phyloP scores from a whole-genome alignment of 2,888 invertebrate species.

The Rotaria magnacalcarata region DNA sequence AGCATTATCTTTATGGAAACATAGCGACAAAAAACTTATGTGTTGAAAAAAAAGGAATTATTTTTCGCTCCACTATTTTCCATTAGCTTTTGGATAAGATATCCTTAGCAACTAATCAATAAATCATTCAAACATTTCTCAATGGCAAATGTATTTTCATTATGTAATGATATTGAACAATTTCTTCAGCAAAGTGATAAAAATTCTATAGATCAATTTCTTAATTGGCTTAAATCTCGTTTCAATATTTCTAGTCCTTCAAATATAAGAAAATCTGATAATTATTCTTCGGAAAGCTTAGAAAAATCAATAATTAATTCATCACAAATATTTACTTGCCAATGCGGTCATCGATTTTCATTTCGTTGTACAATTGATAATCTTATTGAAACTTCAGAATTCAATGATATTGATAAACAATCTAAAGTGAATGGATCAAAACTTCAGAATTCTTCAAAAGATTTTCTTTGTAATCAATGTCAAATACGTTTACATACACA shows the following conservation, averaged over 20 bases:
- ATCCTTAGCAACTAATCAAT: slow-evolving; percentile 22
- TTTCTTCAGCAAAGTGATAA: slow-evolving; percentile 2
- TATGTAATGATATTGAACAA: slow-evolving; percentile 25
- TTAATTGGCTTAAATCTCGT: background rate
- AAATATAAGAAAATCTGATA: no score
- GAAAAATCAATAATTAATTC: background rate
- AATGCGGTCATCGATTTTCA: background rate
- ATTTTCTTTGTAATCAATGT: background rate
- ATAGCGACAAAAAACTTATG: background rate
- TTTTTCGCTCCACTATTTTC: slow-evolving; percentile 14
- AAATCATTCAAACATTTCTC: background rate
- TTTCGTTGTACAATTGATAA: background rate
- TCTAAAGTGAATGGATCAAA: background rate
- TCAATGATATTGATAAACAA: background rate
- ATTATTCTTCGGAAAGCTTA: background rate
- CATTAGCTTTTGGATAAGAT: slow-evolving; percentile 15
- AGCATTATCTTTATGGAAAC: no score
- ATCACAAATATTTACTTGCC: background rate
- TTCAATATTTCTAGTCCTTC: background rate
- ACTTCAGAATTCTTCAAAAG: no score
- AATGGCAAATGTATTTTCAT: background rate
- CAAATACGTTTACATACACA: background rate
- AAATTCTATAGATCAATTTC: background rate
- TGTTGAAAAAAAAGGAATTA: background rate
- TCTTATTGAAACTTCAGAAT: background rate